A percentile compares a stretch with the other conserved stretches of the same genome.
These are phyloP conservation scores for Clarias gariepinus DNA, from an alignment of 2,113 vertebrate species.

Conservation along the genomic window DNA sequence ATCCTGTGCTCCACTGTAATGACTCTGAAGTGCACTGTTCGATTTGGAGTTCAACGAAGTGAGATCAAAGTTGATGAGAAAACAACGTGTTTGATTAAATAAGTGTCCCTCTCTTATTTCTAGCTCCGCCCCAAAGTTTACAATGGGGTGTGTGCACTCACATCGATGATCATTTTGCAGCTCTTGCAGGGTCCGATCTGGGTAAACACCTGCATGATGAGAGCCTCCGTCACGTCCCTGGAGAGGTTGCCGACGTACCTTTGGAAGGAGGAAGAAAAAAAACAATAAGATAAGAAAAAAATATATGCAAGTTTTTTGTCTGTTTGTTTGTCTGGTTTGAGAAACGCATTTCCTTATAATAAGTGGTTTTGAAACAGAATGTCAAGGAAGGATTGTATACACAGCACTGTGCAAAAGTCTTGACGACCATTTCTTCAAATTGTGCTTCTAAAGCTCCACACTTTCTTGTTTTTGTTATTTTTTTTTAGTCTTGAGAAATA, in stretches of 20 bases:
- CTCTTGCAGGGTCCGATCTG: slow-evolving; percentile 99
- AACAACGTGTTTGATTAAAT: not conserved
- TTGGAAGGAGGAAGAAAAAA: slow-evolving; percentile 48
- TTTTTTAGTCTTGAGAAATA: too few species aligned
- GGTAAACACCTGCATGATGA: slow-evolving; percentile 96
- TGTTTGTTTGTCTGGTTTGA: not conserved
- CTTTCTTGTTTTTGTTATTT: too few species aligned
- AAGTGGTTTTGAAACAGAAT: not conserved
- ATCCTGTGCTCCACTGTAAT: not conserved
- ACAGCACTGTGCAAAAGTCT: too few species aligned
- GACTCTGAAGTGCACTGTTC: not conserved
- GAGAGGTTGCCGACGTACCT: slow-evolving; percentile 98
- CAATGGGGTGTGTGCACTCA: slow-evolving; percentile 70
- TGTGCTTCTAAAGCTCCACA: too few species aligned
- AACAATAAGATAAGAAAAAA: not conserved
- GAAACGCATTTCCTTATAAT: not conserved
- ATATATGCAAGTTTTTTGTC: too few species aligned
- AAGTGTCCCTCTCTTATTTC: not conserved
- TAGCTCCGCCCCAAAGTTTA: too few species aligned
- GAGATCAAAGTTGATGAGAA: not conserved
- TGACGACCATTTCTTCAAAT: too few species aligned
- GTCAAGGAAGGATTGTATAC: not conserved
- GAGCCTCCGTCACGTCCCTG: slow-evolving; percentile 94
- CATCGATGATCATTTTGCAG: slow-evolving; percentile 99
- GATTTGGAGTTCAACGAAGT: not conserved